phyloP scores from a whole-genome alignment of 2,113 vertebrate genomes.

The Callionymus lyra region DNA sequence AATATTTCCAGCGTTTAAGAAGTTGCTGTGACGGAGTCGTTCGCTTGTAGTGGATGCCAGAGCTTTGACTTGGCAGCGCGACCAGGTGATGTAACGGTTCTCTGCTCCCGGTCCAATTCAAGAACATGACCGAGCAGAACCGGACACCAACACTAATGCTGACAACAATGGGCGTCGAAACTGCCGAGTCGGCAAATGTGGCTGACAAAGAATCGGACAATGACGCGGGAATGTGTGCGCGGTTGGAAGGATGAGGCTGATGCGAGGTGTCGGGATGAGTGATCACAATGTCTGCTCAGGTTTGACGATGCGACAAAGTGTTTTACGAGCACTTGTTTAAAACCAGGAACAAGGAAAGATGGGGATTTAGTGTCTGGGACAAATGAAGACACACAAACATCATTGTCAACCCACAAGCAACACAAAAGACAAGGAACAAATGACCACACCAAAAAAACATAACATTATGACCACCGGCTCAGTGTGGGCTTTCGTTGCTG shows the following conservation, averaged over 20 bases:
- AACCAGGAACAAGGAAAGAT: no score
- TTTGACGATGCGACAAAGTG: background rate
- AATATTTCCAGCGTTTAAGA: no score
- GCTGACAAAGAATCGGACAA: conserved; percentile 27
- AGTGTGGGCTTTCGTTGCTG: no score
- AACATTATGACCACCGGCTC: no score
- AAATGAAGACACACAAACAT: no score
- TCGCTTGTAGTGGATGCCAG: conserved; percentile 15
- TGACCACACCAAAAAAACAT: no score
- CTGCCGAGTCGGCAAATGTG: conserved; percentile 42
- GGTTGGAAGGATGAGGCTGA: conserved; percentile 24
- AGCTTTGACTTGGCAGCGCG: conserved; percentile 32
- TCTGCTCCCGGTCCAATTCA: conserved; percentile 31
- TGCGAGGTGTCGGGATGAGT: background rate
- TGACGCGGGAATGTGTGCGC: conserved; percentile 40
- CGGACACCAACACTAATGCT: conserved; percentile 38
- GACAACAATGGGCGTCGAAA: conserved; percentile 27
- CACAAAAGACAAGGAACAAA: no score
- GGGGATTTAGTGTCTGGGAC: no score
- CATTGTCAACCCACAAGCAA: no score
- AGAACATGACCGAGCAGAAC: conserved; percentile 13
- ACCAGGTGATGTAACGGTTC: conserved; percentile 33
- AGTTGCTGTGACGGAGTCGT: no score
- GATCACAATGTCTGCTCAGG: no score
- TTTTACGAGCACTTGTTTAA: conserved; percentile 1